A percentile compares a stretch with the other conserved stretches of the same genome.
These are phyloP conservation scores for Porites divaricata DNA, from an alignment of 92 coral and sea anemone species.

Conservation along the genomic window DNA sequence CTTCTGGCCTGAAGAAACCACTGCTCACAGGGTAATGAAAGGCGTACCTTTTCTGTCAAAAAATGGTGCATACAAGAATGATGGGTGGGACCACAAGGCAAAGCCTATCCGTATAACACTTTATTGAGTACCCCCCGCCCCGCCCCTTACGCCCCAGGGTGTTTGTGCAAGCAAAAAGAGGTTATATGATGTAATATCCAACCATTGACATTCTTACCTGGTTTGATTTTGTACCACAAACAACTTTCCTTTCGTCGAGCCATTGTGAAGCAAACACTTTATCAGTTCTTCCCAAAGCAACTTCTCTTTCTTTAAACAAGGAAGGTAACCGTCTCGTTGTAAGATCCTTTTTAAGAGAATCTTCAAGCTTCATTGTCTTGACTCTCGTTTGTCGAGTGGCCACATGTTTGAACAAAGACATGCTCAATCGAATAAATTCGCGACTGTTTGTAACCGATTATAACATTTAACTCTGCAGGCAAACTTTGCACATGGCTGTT, in stretches of 20 bases:
- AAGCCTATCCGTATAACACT: too few relatives aligned
- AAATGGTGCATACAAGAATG: too few relatives aligned
- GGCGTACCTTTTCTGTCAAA: too few relatives aligned
- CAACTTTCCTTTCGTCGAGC: slow-evolving; percentile 87
- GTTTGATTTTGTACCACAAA: slow-evolving; percentile 96
- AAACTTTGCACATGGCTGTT: background rate
- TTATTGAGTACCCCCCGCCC: too few relatives aligned
- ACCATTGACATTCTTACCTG: slow-evolving; percentile 62
- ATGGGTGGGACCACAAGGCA: too few relatives aligned
- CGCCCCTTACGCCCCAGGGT: background rate
- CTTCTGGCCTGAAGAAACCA: too few relatives aligned
- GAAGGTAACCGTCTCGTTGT: slow-evolving; percentile 66
- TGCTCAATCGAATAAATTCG: slow-evolving; percentile 9
- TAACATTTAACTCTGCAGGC: background rate
- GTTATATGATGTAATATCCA: background rate
- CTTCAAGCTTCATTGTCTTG: slow-evolving; percentile 25
- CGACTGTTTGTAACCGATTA: background rate
- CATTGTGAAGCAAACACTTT: slow-evolving; percentile 97
- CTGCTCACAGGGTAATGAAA: too few relatives aligned
- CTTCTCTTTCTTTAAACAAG: slow-evolving; percentile 63
- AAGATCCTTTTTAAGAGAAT: slow-evolving; percentile 48
- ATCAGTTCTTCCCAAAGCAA: slow-evolving; percentile 73
- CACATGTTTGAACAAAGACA: slow-evolving; percentile 68
- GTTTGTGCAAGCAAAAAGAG: background rate
- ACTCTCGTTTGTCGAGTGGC: slow-evolving; percentile 56